Percentiles rank a stretch among this genome's conserved stretches.
These are phyloP conservation scores for Drosophila bocqueti DNA, from an alignment of 1,140 invertebrate genomes.

Conservation along the genomic window DNA sequence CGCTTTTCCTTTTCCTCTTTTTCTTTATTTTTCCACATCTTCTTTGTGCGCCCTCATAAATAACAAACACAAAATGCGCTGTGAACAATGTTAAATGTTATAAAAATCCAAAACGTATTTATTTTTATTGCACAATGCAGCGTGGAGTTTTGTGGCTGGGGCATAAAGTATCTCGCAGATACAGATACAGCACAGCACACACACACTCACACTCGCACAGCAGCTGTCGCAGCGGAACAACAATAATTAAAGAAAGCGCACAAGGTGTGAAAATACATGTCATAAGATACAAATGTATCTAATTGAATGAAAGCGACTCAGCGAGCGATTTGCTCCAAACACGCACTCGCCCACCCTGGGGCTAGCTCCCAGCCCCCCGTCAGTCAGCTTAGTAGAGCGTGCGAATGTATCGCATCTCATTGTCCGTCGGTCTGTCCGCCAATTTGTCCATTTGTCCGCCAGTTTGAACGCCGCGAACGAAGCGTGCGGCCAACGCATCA, in stretches of 20 bases:
- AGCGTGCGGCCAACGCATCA: constrained; percentile 66
- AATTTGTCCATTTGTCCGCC: constrained; percentile 27
- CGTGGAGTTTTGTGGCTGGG: constrained; percentile 45
- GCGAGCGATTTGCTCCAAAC: constrained; percentile 71
- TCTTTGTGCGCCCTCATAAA: constrained; percentile 61
- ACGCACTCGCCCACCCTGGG: constrained; percentile 49
- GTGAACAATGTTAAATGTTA: constrained; percentile 76
- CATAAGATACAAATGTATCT: constrained; percentile 84
- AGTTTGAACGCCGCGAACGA: constrained; percentile 28
- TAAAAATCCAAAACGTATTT: constrained; percentile 76
- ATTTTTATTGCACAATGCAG: constrained; percentile 77
- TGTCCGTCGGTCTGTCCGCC: constrained; percentile 16
- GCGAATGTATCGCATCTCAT: constrained; percentile 54
- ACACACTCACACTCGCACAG: background rate
- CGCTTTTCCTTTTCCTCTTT: constrained; percentile 28
- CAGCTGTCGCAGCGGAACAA: constrained; percentile 29
- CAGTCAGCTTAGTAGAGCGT: constrained; percentile 48
- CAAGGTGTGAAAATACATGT: constrained; percentile 83
- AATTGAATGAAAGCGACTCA: constrained; percentile 76
- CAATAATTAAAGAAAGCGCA: constrained; percentile 61
- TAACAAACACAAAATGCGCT: constrained; percentile 63
- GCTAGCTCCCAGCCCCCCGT: background rate
- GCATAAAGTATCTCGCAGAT: constrained; percentile 68
- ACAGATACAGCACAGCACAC: constrained; percentile 37
- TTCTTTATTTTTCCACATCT: constrained; percentile 15